Conservation (phyloP, 2,113 vertebrate genomes). For the Aspidoscelis tigris region DNA sequence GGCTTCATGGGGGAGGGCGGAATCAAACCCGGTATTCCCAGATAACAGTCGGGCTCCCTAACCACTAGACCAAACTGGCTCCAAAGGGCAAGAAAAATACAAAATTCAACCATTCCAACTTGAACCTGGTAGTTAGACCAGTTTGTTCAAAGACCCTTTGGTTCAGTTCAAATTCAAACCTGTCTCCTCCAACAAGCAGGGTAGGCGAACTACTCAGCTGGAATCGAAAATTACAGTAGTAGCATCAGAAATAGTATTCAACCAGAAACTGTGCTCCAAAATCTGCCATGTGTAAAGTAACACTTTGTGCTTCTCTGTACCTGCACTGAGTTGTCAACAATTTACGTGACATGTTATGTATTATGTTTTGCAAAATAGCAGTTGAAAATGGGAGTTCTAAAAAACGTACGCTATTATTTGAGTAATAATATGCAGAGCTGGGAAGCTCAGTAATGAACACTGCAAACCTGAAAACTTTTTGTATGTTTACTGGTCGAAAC, state of each 20-base stretch:
- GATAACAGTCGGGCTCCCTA: too few species aligned
- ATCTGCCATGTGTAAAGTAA: background rate
- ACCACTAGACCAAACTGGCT: too few species aligned
- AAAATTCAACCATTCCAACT: too few species aligned
- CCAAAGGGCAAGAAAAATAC: too few species aligned
- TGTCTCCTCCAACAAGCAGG: too few species aligned
- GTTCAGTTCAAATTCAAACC: too few species aligned
- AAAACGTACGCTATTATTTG: background rate
- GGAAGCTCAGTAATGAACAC: slow-evolving; percentile 33
- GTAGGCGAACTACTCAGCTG: too few species aligned
- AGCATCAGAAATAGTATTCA: background rate
- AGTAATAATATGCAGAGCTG: background rate
- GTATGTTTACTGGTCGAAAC: slow-evolving; percentile 11
- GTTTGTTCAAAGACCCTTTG: too few species aligned
- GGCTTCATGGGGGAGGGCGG: too few species aligned
- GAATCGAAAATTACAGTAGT: background rate
- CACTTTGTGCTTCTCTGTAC: background rate
- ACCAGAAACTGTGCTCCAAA: background rate
- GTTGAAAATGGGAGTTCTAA: background rate
- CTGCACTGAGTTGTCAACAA: background rate
- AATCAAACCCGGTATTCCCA: too few species aligned
- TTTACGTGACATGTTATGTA: background rate
- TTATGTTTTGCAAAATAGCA: background rate
- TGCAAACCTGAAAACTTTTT: slow-evolving; percentile 8
- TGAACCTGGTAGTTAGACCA: too few species aligned